Percentiles rank a stretch among this genome's conserved stretches.
Conservation (phyloP, 2,797 vertebrate species). For the Enteromius radiatus region DNA sequence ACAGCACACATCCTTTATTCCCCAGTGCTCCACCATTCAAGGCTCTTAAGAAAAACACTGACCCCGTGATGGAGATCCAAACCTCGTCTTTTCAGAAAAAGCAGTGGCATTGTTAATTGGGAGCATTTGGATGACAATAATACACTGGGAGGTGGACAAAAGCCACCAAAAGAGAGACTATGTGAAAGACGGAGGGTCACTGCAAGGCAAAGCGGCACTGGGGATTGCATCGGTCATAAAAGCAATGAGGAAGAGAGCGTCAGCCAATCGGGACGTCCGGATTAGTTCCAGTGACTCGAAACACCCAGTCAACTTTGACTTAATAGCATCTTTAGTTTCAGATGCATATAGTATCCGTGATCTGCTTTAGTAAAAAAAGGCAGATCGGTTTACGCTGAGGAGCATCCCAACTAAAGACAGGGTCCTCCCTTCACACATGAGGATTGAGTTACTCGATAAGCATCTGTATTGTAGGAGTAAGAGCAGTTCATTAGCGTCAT, state of each 20-base stretch:
- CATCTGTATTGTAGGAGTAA: constrained; percentile 25
- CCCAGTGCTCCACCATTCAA: not conserved
- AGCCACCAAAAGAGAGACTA: constrained; percentile 35
- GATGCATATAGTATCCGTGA: constrained; percentile 31
- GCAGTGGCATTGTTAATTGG: constrained; percentile 34
- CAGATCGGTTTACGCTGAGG: constrained; percentile 19
- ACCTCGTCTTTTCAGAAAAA: constrained; percentile 43
- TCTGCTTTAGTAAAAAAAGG: constrained; percentile 42
- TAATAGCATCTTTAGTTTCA: constrained; percentile 35
- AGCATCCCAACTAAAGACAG: constrained; percentile 27
- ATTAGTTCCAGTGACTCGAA: constrained; percentile 33
- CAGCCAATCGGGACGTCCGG: constrained; percentile 17
- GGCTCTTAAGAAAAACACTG: constrained; percentile 28
- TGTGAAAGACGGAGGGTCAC: constrained; percentile 42
- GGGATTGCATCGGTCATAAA: constrained; percentile 16
- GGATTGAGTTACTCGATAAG: constrained; percentile 45
- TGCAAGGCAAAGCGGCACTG: constrained; percentile 13
- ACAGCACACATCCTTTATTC: constrained; percentile 16
- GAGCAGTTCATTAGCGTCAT: not conserved
- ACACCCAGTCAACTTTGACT: constrained; percentile 29
- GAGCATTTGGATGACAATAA: constrained; percentile 36
- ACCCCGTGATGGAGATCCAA: constrained; percentile 30
- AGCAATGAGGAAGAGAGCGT: constrained; percentile 38
- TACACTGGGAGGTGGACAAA: constrained; percentile 47
- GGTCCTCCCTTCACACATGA: constrained; percentile 30